phyloP scores from a whole-genome alignment of 1,140 invertebrate genomes.

The Scaptomyza pallida region DNA sequence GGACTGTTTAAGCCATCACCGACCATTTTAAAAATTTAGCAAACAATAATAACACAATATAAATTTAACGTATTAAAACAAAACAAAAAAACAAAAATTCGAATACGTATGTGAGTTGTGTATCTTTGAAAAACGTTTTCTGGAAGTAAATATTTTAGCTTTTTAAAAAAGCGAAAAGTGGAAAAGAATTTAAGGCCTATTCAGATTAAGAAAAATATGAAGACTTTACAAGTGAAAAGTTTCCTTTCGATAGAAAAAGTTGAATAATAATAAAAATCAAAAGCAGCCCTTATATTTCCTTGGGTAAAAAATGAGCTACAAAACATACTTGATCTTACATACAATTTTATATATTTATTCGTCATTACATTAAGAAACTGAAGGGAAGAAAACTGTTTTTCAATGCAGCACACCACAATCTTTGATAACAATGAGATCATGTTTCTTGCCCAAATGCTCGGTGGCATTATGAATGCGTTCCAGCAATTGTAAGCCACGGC shows the following conservation, averaged over 20 bases:
- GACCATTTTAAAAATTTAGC: conserved; percentile 26
- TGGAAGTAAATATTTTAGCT: no score
- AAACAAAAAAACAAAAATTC: not conserved
- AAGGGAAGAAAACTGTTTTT: not conserved
- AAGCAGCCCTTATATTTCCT: no score
- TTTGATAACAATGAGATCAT: conserved; percentile 41
- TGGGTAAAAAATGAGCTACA: no score
- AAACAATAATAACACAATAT: no score
- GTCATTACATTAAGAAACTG: conserved; percentile 2
- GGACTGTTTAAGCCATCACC: conserved; percentile 67
- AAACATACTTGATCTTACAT: not conserved
- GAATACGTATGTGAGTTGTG: not conserved
- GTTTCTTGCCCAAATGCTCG: conserved; percentile 41
- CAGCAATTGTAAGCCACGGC: conserved; percentile 62
- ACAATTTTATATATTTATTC: conserved; percentile 17
- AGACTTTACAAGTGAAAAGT: no score
- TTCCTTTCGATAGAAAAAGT: no score
- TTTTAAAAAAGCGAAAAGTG: no score
- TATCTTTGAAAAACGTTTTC: no score
- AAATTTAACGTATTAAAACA: not conserved
- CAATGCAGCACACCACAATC: conserved; percentile 54
- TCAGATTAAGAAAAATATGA: no score
- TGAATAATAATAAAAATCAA: no score
- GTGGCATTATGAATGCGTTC: conserved; percentile 55
- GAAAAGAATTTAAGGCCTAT: no score